Percentiles rank a stretch among this genome's conserved stretches.
phyloP scores from a whole-genome alignment of 1,140 invertebrate genomes.

The Daktulosphaira vitifoliae region DNA sequence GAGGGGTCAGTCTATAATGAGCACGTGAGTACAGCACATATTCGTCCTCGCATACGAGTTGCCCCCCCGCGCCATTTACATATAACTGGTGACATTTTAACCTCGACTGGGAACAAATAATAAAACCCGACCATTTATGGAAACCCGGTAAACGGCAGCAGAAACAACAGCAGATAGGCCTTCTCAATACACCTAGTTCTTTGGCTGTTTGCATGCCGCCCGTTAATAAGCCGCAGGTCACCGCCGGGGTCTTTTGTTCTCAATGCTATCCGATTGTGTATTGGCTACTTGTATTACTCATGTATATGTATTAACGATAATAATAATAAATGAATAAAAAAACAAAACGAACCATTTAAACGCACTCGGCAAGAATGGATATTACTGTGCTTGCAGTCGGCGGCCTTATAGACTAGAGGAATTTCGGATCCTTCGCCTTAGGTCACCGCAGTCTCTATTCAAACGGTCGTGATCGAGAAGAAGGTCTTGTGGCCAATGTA shows the following conservation, averaged over 20 bases:
- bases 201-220: not conserved
- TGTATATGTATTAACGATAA: slow-evolving; percentile 3
- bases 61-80: slow-evolving; percentile 12
- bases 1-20: not conserved
- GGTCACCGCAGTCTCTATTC: too few species aligned
- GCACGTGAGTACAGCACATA: slow-evolving; percentile 16
- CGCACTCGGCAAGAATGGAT: not conserved
- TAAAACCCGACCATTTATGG: slow-evolving; percentile 30
- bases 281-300: slow-evolving; percentile 28
- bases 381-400: not conserved
- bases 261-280: slow-evolving; percentile 29
- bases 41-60: slow-evolving; percentile 17
- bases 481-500: too few species aligned
- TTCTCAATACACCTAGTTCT: not conserved
- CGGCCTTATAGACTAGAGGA: not conserved
- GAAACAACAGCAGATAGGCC: not conserved
- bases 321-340: slow-evolving; percentile 11
- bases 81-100: slow-evolving; percentile 25
- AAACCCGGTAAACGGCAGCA: slow-evolving; percentile 10
- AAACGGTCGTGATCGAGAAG: too few species aligned
- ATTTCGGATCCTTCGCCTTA: too few species aligned
- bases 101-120: slow-evolving; percentile 22
- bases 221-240: not conserved
- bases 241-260: slow-evolving; percentile 22
- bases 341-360: not conserved